phyloP scores from a whole-genome alignment of 2,888 invertebrate species.

The Pseudococcus viburni region DNA sequence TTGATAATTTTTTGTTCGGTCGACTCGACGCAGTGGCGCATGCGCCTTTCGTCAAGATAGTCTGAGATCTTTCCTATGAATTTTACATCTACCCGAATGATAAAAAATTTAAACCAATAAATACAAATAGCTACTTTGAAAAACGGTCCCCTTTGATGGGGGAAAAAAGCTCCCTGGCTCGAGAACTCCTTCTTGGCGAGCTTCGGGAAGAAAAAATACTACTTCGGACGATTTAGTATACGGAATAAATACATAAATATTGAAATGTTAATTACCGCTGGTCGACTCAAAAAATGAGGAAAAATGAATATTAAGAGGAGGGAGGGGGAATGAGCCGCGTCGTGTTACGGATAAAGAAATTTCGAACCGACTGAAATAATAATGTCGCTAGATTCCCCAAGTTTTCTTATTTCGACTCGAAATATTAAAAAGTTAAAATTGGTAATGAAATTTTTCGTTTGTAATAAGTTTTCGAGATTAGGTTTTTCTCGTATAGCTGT shows the following conservation, averaged over 20 bases:
- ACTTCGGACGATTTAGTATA: neutral
- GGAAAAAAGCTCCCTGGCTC: neutral
- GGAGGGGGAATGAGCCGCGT: neutral
- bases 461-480: conserved; percentile 35
- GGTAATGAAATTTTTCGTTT: conserved; percentile 42
- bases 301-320: conserved; percentile 22
- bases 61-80: neutral
- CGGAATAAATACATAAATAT: conserved; percentile 31
- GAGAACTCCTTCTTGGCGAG: neutral
- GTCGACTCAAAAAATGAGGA: neutral
- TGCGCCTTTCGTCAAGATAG: neutral
- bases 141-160: neutral
- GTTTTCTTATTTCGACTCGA: conserved; percentile 24
- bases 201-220: neutral
- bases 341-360: conserved; percentile 43
- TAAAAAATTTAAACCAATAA: conserved; percentile 41
- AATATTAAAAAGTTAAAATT: conserved; percentile 41
- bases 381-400: conserved; percentile 31
- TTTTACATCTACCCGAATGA: conserved; percentile 9
- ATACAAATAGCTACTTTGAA: conserved; percentile 40
- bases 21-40: neutral
- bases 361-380: conserved; percentile 30
- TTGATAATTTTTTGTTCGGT: conserved; percentile 39
- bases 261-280: conserved; percentile 36
- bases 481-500: neutral